Conservation (phyloP, 2,888 invertebrate genomes). For the Drosophila dives region DNA sequence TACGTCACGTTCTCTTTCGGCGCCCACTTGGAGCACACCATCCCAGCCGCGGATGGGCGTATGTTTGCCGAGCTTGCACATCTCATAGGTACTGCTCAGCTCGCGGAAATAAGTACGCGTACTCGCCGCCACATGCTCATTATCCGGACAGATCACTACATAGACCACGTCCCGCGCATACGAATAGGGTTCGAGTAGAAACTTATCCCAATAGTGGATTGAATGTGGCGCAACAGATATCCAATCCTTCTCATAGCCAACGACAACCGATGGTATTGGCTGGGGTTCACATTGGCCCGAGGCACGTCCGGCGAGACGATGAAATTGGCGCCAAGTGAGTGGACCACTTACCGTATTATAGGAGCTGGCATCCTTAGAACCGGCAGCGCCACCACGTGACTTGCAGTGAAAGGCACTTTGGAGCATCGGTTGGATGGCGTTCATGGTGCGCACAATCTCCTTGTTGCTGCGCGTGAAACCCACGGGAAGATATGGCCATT, state of each 20-base stretch:
- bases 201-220: slow-evolving; percentile 97
- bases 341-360: slow-evolving; percentile 95
- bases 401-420: slow-evolving; percentile 98
- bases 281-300: slow-evolving; percentile 98
- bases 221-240: slow-evolving; percentile 97
- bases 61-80: slow-evolving; percentile 96
- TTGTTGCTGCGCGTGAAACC: slow-evolving; percentile 94
- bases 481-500: slow-evolving; percentile 94
- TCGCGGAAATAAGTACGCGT: slow-evolving; percentile 96
- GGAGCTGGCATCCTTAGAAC: slow-evolving; percentile 97
- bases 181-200: slow-evolving; percentile 98
- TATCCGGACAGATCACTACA: slow-evolving; percentile 97
- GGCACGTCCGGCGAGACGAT: slow-evolving; percentile 96
- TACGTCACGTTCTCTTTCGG: slow-evolving; percentile 77
- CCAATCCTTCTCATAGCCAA: slow-evolving; percentile 98
- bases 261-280: slow-evolving; percentile 96
- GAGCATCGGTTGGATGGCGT: slow-evolving; percentile 94
- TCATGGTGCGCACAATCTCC: slow-evolving; percentile 96
- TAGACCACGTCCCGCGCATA: slow-evolving; percentile 97
- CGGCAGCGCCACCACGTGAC: slow-evolving; percentile 87
- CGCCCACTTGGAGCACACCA: slow-evolving; percentile 94
- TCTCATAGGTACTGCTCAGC: slow-evolving; percentile 96
- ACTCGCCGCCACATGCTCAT: slow-evolving; percentile 91
- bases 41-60: slow-evolving; percentile 94
- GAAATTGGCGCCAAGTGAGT: slow-evolving; percentile 99